Conservation (phyloP, 92 coral and sea anemone species). For the Bergia puertoricense region DNA sequence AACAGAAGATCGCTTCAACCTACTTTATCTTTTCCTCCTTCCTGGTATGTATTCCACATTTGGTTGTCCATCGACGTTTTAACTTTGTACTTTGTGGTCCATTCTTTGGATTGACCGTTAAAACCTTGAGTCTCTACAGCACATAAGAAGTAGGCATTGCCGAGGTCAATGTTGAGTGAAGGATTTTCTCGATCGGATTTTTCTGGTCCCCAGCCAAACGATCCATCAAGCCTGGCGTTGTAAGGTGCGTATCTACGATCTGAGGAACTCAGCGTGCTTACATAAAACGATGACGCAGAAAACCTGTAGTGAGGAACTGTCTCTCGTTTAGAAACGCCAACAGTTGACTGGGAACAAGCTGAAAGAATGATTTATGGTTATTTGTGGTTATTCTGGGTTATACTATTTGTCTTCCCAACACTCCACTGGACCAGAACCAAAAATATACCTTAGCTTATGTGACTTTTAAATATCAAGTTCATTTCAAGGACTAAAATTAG, state of each 20-base stretch:
- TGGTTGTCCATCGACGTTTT: not conserved
- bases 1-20: not conserved
- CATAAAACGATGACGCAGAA: not conserved
- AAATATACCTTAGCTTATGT: not conserved
- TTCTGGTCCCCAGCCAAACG: not conserved
- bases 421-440: not conserved
- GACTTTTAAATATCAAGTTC: not conserved
- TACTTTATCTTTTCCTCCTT: not conserved
- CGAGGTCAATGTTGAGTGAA: not conserved
- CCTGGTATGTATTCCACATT: not conserved
- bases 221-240: not conserved
- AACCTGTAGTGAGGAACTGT: slow-evolving; percentile 1
- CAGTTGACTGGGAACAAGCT: not conserved
- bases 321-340: not conserved
- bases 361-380: no score
- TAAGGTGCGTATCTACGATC: not conserved
- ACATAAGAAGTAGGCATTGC: not conserved
- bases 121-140: not conserved
- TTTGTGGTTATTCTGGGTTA: no score
- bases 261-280: not conserved
- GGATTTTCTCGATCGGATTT: not conserved
- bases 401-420: not conserved
- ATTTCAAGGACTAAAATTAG: not conserved
- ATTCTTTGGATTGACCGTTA: not conserved
- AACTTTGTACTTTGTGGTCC: not conserved